phyloP scores from a whole-genome alignment of 92 coral and sea anemone species.

The Desmophyllum pertusum region DNA sequence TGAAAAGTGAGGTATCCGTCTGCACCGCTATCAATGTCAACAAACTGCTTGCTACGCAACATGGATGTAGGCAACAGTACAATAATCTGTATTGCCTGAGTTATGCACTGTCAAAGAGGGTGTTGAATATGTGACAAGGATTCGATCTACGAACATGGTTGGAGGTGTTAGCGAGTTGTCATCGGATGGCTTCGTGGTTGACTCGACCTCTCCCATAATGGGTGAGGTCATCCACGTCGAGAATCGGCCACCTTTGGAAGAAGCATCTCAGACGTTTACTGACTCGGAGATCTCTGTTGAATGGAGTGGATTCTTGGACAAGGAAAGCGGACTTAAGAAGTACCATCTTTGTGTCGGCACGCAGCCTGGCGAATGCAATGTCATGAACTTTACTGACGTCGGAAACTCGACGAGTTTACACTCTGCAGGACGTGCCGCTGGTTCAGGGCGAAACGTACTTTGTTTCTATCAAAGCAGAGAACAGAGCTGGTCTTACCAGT shows the following conservation, averaged over 20 bases:
- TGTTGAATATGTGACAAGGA: conserved; percentile 68
- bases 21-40: conserved; percentile 62
- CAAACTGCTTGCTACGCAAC: conserved; percentile 60
- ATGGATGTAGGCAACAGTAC: conserved; percentile 68
- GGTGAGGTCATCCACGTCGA: conserved; percentile 73
- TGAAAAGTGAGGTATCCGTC: conserved; percentile 71
- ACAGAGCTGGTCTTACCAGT: conserved; percentile 77
- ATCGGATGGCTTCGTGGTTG: conserved; percentile 82
- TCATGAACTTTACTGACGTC: conserved; percentile 53
- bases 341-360: conserved; percentile 85
- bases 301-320: conserved; percentile 91
- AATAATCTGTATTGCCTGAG: conserved; percentile 78
- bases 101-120: conserved; percentile 79
- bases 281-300: conserved; percentile 67
- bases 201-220: conserved; percentile 75
- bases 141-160: conserved; percentile 80
- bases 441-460: conserved; percentile 74
- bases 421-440: conserved; percentile 45
- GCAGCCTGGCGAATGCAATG: conserved; percentile 67
- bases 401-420: conserved; percentile 62
- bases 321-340: conserved; percentile 68
- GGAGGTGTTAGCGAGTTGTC: conserved; percentile 58
- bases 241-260: conserved; percentile 49
- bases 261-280: conserved; percentile 53
- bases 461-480: conserved; percentile 75